Evolutionary conservation across 1,140 invertebrate species (phyloP), one percentile per base, ranked within the genome.

Genomic region (Anthonomus grandis): DNA sequence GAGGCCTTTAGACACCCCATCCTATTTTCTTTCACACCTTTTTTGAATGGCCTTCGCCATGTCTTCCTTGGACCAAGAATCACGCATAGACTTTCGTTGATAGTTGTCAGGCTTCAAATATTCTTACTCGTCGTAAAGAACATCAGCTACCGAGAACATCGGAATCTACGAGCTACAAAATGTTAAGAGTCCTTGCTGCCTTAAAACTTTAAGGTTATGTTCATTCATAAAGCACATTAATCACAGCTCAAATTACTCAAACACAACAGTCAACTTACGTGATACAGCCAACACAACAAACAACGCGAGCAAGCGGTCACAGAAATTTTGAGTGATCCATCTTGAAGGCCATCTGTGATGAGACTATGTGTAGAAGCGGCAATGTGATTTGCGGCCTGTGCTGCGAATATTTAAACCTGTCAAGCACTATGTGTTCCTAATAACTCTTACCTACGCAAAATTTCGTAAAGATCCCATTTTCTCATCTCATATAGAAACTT

Each of bases 271-370:
- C 6, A 31, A 31, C 27, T 31, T 31, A 31, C 27, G 6, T 31
- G 27, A 31, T 31, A 8, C n/a, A 8, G n/a, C n/a, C n/a, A n/a
- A n/a, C 27, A 31, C 27, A 31, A 31, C 27, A 31, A 31, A 31
- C 27, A 31, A 31, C 27, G 27, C 27, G n/a, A 31, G 27, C 27
- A n/a, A 31, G 27, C 27, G 27, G 27, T 6, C 27, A 8, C 27
- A 8, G 27, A 9, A n/a, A n/a, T n/a, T n/a, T n/a, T n/a, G n/a
- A n/a, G n/a, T n/a, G n/a, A n/a, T n/a, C n/a, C n/a, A n/a, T n/a
- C n/a, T n/a, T n/a, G n/a, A n/a, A n/a, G n/a, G 38, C 38, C 38
- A 41, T 41, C 18, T 41, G 18, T 19, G 38, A 41, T n/a, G n/a
- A n/a, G n/a, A n/a, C n/a, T n/a, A n/a, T n/a, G n/a, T n/a, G n/a